Base-by-base conservation (phyloP, 2,113 vertebrate species). In the Notarius quadriscutis region DNA sequence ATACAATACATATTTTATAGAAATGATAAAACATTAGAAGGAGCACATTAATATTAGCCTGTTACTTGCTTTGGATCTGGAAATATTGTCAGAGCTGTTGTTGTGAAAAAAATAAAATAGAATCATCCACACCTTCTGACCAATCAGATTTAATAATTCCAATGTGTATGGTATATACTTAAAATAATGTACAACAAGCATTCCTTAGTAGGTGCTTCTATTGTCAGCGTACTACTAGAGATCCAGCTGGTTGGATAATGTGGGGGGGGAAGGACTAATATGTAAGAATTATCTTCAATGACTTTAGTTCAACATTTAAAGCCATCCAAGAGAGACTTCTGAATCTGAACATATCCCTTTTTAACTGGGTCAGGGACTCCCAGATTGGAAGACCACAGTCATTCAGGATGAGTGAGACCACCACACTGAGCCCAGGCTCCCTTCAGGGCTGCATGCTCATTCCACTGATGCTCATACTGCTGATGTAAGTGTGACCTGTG, bases 331-430 rank as follows among this genome's bases (percentile, higher is more conserved):
- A 81, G 17, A 81, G 4, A 58, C 55, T 80, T 55, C 53, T 58
- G 78, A 30, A 81, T 50, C 30, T 81, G 30, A 81, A 62, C 57
- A 48, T 62, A 58, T 81, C 9, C 11, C 58, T 80, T 80, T 41
- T 7, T 62, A 81, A 62, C 17, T 81, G 57, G 57, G 57, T 62
- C 79, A 81, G 30, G 5, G 57, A 60, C 57, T 80, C 10, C 27
- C 27, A 58, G 55, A 80, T 80, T 80, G 78, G 78, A 80, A 80
- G 78, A 57, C 55, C 27, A 58, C 78, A 58, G 53, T 58, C 51
- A 81, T 58, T 80, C 78, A 81, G 18, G 79, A 81, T 81, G 57
- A 60, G 79, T 81, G 55, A 62, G 79, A 48, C 79, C 34, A 81
- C 57, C 9, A 62, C 20, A 41, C 79, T 25, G 57, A 81, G 57